Conservation (phyloP, 2,797 vertebrate genomes). For the Microhierax caerulescens region DNA sequence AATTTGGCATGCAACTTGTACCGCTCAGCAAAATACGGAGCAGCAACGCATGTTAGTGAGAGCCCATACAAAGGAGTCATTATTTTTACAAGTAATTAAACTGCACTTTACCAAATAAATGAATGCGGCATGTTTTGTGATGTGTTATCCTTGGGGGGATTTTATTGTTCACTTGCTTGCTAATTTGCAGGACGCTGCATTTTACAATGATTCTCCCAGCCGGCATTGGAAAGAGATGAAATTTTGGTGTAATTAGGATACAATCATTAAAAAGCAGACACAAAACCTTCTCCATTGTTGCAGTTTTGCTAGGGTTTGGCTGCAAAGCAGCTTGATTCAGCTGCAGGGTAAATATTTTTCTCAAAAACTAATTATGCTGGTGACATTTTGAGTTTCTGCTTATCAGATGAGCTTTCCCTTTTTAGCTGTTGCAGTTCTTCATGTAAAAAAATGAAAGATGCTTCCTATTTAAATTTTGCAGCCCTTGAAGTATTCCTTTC, state of each 20-base stretch:
- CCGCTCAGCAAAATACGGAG: slow-evolving; percentile 49
- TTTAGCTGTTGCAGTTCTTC: not conserved
- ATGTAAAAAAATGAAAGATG: not conserved
- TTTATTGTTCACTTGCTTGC: slow-evolving; percentile 45
- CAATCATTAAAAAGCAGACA: not conserved
- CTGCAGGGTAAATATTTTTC: slow-evolving; percentile 37
- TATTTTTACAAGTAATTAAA: slow-evolving; percentile 64
- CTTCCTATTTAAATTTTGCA: not conserved
- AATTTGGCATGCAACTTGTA: not conserved
- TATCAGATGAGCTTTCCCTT: not conserved
- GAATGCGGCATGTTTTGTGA: slow-evolving; percentile 18
- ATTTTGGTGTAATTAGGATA: slow-evolving; percentile 33
- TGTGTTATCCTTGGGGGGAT: slow-evolving; percentile 13
- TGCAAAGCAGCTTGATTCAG: not conserved
- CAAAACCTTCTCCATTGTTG: not conserved
- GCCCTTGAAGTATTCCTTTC: not conserved
- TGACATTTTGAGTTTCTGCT: slow-evolving; percentile 19
- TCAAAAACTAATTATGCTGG: not conserved
- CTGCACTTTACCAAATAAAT: not conserved
- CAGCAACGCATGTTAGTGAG: slow-evolving; percentile 17
- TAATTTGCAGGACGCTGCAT: not conserved
- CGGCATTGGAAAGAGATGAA: not conserved
- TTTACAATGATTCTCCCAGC: slow-evolving; percentile 16
- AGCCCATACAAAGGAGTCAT: slow-evolving; percentile 39
- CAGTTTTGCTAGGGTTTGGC: not conserved